A percentile compares a stretch with the other conserved stretches of the same genome.
phyloP scores from a whole-genome alignment of 2,113 vertebrate genomes.

The Hippocampus abdominalis region DNA sequence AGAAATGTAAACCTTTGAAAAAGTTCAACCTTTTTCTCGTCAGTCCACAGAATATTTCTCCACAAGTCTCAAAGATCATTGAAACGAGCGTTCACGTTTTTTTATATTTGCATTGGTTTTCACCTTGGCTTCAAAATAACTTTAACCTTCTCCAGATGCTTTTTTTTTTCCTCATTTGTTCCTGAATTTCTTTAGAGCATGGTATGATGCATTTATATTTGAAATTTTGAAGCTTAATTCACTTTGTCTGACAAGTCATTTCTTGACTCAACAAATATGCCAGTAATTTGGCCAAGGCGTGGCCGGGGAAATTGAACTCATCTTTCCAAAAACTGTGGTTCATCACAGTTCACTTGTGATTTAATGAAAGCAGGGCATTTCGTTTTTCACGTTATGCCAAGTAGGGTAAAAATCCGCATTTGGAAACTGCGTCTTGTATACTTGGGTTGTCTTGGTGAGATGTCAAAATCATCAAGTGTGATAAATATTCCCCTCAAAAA shows the following conservation, averaged over 20 bases:
- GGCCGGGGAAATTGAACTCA: not conserved
- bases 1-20: too few species aligned
- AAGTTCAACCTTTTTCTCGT: too few species aligned
- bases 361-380: not conserved
- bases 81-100: too few species aligned
- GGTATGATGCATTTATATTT: not conserved
- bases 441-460: not conserved
- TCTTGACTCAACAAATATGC: slow-evolving; percentile 17
- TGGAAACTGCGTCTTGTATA: not conserved
- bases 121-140: too few species aligned
- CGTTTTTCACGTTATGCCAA: not conserved
- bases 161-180: too few species aligned
- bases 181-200: too few species aligned
- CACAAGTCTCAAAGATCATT: too few species aligned
- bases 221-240: not conserved
- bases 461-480: not conserved
- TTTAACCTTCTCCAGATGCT: too few species aligned
- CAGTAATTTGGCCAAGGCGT: not conserved
- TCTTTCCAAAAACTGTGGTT: not conserved
- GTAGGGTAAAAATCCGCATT: not conserved
- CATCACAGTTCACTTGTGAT: not conserved
- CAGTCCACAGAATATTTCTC: too few species aligned
- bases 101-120: too few species aligned
- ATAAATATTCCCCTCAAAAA: not conserved
- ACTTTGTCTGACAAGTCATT: not conserved